Evolutionary conservation across 2,113 vertebrate genomes (phyloP).

Genomic region (Laticauda colubrina): DNA sequence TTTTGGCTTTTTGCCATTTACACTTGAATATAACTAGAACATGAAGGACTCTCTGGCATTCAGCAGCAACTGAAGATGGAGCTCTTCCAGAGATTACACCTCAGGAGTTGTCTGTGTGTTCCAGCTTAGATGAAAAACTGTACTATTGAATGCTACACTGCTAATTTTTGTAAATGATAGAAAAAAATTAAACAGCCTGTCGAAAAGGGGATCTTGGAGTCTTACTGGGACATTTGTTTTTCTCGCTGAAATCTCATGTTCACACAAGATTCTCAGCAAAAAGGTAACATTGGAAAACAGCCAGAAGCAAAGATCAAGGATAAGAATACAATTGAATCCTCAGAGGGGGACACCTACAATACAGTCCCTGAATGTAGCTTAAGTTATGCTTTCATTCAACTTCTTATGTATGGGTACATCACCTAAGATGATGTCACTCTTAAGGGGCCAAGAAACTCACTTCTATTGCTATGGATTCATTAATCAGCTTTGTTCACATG

Average conservation of each 20-base stretch:
- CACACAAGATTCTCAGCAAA: background rate
- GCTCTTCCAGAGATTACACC: background rate
- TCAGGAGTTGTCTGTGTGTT: background rate
- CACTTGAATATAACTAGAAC: background rate
- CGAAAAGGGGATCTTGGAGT: background rate
- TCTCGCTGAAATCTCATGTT: too few species aligned
- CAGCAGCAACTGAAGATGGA: background rate
- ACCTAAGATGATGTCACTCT: slow-evolving; percentile 61
- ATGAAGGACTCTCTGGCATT: background rate
- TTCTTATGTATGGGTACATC: slow-evolving; percentile 34
- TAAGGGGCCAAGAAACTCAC: slow-evolving; percentile 61
- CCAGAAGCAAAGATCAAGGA: slow-evolving; percentile 28
- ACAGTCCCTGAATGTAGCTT: slow-evolving; percentile 46
- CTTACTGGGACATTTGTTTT: background rate
- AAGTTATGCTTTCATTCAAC: slow-evolving; percentile 56
- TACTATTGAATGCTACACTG: background rate
- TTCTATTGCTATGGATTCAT: slow-evolving; percentile 66
- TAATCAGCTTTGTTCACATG: slow-evolving; percentile 69
- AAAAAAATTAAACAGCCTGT: background rate
- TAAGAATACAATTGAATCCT: background rate
- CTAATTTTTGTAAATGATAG: background rate
- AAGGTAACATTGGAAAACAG: slow-evolving; percentile 11
- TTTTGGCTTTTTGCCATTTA: background rate
- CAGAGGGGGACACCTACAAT: slow-evolving; percentile 42
- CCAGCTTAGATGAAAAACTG: background rate